These are phyloP conservation scores for Protobothrops mucrosquamatus DNA, from an alignment of 2,113 vertebrate genomes.

Conservation along the genomic window DNA sequence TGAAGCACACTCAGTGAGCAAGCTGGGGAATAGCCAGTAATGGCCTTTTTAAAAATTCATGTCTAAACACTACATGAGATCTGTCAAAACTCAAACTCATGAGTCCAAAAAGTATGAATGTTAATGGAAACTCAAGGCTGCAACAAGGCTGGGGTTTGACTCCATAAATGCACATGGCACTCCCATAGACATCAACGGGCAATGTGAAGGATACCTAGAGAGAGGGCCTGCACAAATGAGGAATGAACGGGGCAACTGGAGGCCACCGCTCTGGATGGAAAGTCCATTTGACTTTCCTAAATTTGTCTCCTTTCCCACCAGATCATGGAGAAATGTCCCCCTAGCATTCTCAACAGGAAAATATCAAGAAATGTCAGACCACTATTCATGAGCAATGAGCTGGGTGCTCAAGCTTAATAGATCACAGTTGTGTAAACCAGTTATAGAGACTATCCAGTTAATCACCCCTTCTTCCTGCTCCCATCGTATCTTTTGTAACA, in stretches of 20 bases:
- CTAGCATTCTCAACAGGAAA: background rate
- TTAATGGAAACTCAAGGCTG: background rate
- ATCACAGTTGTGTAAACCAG: background rate
- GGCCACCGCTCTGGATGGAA: background rate
- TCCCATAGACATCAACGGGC: background rate
- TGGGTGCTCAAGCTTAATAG: background rate
- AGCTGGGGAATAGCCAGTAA: constrained; percentile 25
- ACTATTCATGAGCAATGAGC: background rate
- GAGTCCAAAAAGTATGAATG: constrained; percentile 1
- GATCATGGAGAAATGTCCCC: background rate
- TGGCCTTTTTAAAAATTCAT: constrained; percentile 35
- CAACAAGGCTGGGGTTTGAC: background rate
- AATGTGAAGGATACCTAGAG: too few species aligned
- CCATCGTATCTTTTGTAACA: background rate
- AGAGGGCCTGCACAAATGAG: background rate
- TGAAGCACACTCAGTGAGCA: background rate
- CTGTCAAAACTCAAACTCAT: constrained; percentile 8
- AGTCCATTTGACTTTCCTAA: background rate
- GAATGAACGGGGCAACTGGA: background rate
- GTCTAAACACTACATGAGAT: constrained; percentile 14
- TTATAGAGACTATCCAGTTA: background rate
- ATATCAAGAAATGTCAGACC: background rate
- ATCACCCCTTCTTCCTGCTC: background rate
- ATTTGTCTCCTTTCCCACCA: background rate
- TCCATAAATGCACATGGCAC: background rate